phyloP scores from a whole-genome alignment of 1,140 invertebrate species.

The Calephelis virginiensis region DNA sequence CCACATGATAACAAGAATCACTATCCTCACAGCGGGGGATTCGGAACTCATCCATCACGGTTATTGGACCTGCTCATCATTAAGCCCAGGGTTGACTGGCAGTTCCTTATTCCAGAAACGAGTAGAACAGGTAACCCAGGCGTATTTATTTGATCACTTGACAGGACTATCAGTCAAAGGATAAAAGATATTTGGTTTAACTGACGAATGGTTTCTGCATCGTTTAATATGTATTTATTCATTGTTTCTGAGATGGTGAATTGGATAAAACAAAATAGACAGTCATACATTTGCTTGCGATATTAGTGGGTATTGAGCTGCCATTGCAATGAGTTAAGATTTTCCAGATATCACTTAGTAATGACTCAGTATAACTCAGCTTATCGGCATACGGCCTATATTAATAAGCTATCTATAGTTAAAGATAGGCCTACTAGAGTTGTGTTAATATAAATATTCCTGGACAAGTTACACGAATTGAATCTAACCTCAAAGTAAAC shows the following conservation, averaged over 20 bases:
- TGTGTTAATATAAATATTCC: too few relatives aligned
- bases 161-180: slow-evolving; percentile 33
- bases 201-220: slow-evolving; percentile 32
- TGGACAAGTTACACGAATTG: too few relatives aligned
- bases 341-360: slow-evolving; percentile 9
- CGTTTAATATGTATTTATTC: slow-evolving; percentile 38
- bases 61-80: slow-evolving; percentile 53
- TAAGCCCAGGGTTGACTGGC: slow-evolving; percentile 35
- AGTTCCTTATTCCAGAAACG: slow-evolving; percentile 45
- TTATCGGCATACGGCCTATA: background rate
- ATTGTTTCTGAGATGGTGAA: slow-evolving; percentile 28
- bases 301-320: slow-evolving; percentile 10
- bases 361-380: slow-evolving; percentile 7
- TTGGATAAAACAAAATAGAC: slow-evolving; percentile 20
- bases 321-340: slow-evolving; percentile 14
- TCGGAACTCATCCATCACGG: slow-evolving; percentile 53
- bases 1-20: slow-evolving; percentile 27
- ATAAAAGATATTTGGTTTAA: slow-evolving; percentile 32
- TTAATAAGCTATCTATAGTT: too few relatives aligned
- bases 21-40: slow-evolving; percentile 50
- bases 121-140: slow-evolving; percentile 39
- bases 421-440: too few relatives aligned
- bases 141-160: slow-evolving; percentile 27
- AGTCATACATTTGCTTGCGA: slow-evolving; percentile 14
- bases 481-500: too few relatives aligned